phyloP scores from a whole-genome alignment of 2,797 vertebrate genomes.

The Anguilla obscura region DNA sequence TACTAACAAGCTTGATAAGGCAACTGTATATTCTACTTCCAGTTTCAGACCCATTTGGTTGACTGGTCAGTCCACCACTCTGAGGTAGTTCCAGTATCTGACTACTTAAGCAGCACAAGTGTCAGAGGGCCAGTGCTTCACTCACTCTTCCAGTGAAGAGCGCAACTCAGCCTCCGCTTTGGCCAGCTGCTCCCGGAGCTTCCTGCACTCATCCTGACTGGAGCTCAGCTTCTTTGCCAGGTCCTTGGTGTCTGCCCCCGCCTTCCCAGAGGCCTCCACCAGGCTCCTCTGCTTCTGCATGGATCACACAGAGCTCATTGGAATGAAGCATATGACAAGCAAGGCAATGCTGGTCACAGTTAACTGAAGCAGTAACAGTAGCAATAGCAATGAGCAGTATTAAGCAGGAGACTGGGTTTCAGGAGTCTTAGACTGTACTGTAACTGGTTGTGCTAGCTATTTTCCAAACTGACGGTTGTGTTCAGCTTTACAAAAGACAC shows the following conservation, averaged over 20 bases:
- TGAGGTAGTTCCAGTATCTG: background rate
- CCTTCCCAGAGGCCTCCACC: slow-evolving; percentile 69
- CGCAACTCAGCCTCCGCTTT: slow-evolving; percentile 85
- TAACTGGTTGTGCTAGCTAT: slow-evolving; percentile 41
- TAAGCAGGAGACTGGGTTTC: background rate
- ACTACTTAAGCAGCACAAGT: background rate
- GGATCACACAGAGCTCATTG: background rate
- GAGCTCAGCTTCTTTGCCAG: slow-evolving; percentile 74
- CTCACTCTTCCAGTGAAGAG: slow-evolving; percentile 90
- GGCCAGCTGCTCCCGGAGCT: slow-evolving; percentile 75
- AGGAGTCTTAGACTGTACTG: background rate
- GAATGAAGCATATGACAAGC: background rate
- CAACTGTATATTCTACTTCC: background rate
- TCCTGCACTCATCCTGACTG: slow-evolving; percentile 71
- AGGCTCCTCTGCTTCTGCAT: slow-evolving; percentile 74
- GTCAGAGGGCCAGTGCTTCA: slow-evolving; percentile 30
- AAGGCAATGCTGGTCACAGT: background rate
- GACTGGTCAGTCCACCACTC: background rate
- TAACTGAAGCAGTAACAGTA: background rate
- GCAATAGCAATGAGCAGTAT: background rate
- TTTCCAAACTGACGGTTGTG: slow-evolving; percentile 29
- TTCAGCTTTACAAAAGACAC: slow-evolving; percentile 19
- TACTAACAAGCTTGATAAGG: background rate
- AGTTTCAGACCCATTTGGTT: background rate
- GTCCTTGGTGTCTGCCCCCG: slow-evolving; percentile 69